phyloP scores from a whole-genome alignment of 1,140 invertebrate genomes.

The Drosophila sechellia region DNA sequence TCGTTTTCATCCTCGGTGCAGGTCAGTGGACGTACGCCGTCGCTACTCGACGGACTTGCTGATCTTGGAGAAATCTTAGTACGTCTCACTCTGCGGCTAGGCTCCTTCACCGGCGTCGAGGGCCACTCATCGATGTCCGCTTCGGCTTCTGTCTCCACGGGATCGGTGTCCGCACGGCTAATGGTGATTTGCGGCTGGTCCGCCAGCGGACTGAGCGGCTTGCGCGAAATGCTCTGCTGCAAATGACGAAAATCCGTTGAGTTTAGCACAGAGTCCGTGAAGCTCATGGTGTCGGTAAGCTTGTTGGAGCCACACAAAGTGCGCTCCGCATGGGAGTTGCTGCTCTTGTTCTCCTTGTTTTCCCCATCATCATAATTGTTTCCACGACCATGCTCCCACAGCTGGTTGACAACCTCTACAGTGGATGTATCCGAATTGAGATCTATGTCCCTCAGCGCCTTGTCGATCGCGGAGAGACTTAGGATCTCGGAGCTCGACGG shows the following conservation, averaged over 20 bases:
- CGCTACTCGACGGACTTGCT: slow-evolving; percentile 60
- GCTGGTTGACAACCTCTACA: slow-evolving; percentile 46
- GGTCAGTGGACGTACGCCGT: slow-evolving; percentile 55
- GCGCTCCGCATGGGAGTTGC: slow-evolving; percentile 10
- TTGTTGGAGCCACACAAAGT: slow-evolving; percentile 56
- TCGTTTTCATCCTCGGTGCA: slow-evolving; percentile 59
- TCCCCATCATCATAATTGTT: slow-evolving; percentile 30
- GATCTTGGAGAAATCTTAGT: slow-evolving; percentile 56
- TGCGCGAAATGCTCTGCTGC: slow-evolving; percentile 57
- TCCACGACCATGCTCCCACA: slow-evolving; percentile 31
- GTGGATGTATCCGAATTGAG: slow-evolving; percentile 65
- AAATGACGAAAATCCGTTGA: slow-evolving; percentile 66
- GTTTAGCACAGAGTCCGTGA: slow-evolving; percentile 73
- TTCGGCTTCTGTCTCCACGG: slow-evolving; percentile 27
- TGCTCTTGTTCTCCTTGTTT: slow-evolving; percentile 56
- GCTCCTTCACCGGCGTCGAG: slow-evolving; percentile 62
- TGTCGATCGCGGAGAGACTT: slow-evolving; percentile 75
- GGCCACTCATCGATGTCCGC: slow-evolving; percentile 74
- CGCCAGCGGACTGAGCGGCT: slow-evolving; percentile 72
- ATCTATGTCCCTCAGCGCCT: slow-evolving; percentile 62
- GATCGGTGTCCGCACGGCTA: slow-evolving; percentile 31
- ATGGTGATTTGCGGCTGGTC: slow-evolving; percentile 53
- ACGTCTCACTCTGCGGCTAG: slow-evolving; percentile 41
- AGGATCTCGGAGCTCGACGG: slow-evolving; percentile 65
- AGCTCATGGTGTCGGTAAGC: slow-evolving; percentile 70